A percentile compares a stretch with the other conserved stretches of the same genome.
Conservation (phyloP, 1,140 invertebrate genomes). For the Temnothorax longispinosus region DNA sequence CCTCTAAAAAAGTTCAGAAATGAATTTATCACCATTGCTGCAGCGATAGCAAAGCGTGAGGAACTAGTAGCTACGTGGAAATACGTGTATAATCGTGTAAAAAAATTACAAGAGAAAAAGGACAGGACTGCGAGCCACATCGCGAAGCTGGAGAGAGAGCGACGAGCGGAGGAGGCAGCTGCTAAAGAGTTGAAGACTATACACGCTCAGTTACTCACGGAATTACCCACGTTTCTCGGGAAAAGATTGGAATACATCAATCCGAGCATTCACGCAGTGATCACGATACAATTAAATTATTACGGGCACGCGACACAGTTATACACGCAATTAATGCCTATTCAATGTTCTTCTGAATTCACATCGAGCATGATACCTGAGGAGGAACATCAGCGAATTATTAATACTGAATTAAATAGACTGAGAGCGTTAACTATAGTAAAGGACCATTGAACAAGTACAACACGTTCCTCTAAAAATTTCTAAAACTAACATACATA, state of each 20-base stretch:
- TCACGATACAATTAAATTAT: conserved; percentile 84
- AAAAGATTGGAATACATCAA: conserved; percentile 83
- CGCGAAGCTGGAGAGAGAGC: conserved; percentile 83
- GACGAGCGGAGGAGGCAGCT: conserved; percentile 74
- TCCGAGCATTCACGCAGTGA: conserved; percentile 83
- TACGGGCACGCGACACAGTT: conserved; percentile 83
- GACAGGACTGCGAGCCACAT: conserved; percentile 82
- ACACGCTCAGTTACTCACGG: conserved; percentile 79
- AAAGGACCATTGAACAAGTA: conserved; percentile 73
- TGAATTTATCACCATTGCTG: conserved; percentile 79
- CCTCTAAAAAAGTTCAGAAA: conserved; percentile 83
- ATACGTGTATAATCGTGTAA: conserved; percentile 75
- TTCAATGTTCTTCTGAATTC: conserved; percentile 70
- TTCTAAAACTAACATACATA: neutral
- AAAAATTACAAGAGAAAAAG: conserved; percentile 83
- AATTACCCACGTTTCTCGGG: conserved; percentile 81
- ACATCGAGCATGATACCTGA: conserved; percentile 75
- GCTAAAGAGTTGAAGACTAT: conserved; percentile 80
- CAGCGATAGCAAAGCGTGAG: conserved; percentile 80
- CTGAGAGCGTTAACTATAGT: conserved; percentile 82
- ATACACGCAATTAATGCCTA: conserved; percentile 82
- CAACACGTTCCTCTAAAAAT: neutral
- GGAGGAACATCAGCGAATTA: conserved; percentile 75
- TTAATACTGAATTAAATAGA: conserved; percentile 77
- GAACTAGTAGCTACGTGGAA: conserved; percentile 82